Evolutionary conservation across 2,797 vertebrate species (phyloP).

Genomic region (Ceryle rudis): DNA sequence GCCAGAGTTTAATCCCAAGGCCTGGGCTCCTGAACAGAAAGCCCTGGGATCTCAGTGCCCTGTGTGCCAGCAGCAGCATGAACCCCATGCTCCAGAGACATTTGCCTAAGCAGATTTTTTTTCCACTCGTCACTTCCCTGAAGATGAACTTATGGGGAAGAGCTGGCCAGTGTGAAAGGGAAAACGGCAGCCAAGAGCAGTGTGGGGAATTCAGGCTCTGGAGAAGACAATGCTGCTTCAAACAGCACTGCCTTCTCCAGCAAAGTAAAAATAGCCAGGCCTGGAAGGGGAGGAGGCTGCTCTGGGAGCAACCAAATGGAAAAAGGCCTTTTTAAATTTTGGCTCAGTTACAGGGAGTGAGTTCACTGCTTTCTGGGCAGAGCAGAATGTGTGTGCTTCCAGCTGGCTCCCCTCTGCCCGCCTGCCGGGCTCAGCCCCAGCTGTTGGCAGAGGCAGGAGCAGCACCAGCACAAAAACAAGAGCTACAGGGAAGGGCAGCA

Average conservation of each 20-base stretch:
- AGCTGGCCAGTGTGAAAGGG: background rate
- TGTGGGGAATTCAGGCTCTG: background rate
- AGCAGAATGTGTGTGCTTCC: background rate
- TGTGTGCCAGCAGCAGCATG: accelerated
- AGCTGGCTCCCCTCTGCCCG: background rate
- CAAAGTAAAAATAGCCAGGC: constrained; percentile 54
- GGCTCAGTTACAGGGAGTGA: constrained; percentile 18
- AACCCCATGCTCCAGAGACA: background rate
- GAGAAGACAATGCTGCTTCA: background rate
- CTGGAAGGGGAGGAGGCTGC: constrained; percentile 37
- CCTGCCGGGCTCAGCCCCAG: background rate
- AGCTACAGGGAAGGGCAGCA: background rate
- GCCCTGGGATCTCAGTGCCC: background rate
- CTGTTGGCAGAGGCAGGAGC: background rate
- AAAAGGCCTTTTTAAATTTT: constrained; percentile 46
- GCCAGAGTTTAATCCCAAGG: background rate
- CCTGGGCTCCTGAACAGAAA: background rate
- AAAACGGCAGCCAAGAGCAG: constrained; percentile 11
- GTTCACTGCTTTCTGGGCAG: constrained; percentile 11
- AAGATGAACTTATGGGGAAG: background rate
- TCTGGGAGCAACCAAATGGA: background rate
- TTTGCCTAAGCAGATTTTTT: constrained; percentile 41
- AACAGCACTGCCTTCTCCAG: background rate
- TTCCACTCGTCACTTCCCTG: constrained; percentile 40
- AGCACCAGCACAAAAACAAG: background rate